These are phyloP conservation scores for Norana najaformis DNA, from an alignment of 2,888 invertebrate species.

Conservation along the genomic window DNA sequence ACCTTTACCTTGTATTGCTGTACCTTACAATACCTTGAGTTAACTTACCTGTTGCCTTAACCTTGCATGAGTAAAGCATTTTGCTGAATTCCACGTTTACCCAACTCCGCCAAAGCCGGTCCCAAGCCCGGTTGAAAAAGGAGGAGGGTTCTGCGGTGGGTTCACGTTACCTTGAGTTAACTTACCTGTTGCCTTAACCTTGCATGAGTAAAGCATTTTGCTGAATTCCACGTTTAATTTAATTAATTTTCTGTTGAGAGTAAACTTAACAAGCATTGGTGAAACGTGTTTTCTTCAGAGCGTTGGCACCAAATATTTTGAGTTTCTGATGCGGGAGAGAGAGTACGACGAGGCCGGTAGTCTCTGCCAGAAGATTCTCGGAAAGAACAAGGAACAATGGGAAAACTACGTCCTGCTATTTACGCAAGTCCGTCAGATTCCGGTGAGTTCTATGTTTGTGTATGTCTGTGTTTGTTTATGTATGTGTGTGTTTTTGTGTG, in stretches of 20 bases:
- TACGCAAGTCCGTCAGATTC: conserved; percentile 78
- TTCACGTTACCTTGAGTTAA: neutral
- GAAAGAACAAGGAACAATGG: conserved; percentile 78
- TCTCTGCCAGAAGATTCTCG: conserved; percentile 78
- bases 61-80: no score
- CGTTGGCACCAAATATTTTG: conserved; percentile 77
- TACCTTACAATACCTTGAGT: neutral
- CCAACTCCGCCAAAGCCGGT: no score
- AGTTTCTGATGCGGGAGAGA: conserved; percentile 71
- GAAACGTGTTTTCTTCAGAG: conserved; percentile 61
- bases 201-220: no score
- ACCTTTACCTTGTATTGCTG: neutral
- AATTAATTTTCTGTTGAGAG: neutral
- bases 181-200: no score
- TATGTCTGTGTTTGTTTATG: neutral
- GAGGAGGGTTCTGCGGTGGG: no score
- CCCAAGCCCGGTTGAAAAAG: no score
- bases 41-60: neutral
- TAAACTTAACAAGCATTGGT: neutral
- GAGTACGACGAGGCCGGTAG: conserved; percentile 82
- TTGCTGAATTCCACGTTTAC: neutral
- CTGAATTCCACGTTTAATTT: neutral
- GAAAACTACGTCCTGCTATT: conserved; percentile 90
- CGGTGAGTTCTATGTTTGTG: conserved; percentile 64
- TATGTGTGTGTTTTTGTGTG: neutral